Conservation (phyloP, 2,797 vertebrate genomes). For the Enteromius afrohamiltoni region DNA sequence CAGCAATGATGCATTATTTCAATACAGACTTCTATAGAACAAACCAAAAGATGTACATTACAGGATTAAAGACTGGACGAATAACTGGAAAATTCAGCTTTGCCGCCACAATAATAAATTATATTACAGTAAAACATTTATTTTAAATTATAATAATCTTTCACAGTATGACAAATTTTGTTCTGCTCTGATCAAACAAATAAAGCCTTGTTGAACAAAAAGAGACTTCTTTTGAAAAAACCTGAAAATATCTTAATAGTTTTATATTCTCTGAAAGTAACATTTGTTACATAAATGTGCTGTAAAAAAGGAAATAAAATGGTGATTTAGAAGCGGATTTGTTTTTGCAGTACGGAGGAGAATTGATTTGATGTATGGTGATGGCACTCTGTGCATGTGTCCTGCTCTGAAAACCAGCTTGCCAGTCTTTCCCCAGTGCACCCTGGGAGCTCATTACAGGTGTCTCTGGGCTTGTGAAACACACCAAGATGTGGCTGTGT, state of each 20-base stretch:
- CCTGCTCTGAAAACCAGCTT: conserved; percentile 25
- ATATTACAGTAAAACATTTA: neutral
- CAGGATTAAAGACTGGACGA: neutral
- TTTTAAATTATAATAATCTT: neutral
- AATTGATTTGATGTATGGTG: conserved; percentile 28
- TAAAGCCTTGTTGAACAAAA: neutral
- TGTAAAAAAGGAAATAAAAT: neutral
- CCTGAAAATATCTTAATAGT: neutral
- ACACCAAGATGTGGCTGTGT: conserved; percentile 25
- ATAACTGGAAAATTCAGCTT: neutral
- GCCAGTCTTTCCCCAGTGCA: conserved; percentile 16
- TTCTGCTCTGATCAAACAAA: neutral
- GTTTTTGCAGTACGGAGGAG: neutral
- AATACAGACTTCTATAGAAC: neutral
- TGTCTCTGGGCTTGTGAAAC: conserved; percentile 36
- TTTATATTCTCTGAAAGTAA: neutral
- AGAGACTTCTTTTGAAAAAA: neutral
- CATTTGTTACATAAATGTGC: neutral
- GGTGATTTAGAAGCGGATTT: neutral
- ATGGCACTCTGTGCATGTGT: neutral
- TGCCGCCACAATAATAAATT: neutral
- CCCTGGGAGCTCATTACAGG: conserved; percentile 53
- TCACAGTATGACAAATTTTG: neutral
- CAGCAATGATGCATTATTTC: neutral
- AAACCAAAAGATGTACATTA: too few species aligned